Percentiles rank a stretch among this genome's conserved stretches.
phyloP scores from a whole-genome alignment of 2,888 invertebrate species.

The Cyclophora albipunctata region DNA sequence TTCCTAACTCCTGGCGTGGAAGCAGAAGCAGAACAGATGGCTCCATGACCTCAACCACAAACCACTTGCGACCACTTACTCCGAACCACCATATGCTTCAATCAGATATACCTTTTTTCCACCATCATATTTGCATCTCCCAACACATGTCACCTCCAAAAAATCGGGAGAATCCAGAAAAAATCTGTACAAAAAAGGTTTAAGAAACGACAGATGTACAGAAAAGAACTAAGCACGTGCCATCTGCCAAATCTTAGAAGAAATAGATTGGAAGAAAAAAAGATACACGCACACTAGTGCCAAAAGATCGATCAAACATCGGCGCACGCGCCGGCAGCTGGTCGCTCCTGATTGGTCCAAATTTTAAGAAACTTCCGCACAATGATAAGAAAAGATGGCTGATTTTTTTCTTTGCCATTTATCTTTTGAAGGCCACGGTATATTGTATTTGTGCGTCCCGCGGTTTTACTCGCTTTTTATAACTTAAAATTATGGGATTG shows the following conservation, averaged over 20 bases:
- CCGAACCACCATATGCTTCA: slow-evolving; percentile 63
- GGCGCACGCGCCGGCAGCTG: slow-evolving; percentile 70
- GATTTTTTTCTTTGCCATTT: slow-evolving; percentile 4
- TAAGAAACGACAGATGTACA: slow-evolving; percentile 67
- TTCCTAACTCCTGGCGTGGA: neutral
- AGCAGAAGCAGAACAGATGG: slow-evolving; percentile 53
- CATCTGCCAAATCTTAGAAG: slow-evolving; percentile 70
- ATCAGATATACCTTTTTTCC: slow-evolving; percentile 44
- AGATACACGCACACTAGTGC: slow-evolving; percentile 43
- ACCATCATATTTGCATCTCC: slow-evolving; percentile 67
- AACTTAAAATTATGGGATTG: too few relatives aligned
- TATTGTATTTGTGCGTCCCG: too few relatives aligned
- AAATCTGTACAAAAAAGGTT: slow-evolving; percentile 51
- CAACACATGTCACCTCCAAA: slow-evolving; percentile 58
- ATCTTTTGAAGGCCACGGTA: too few relatives aligned
- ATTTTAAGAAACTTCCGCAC: slow-evolving; percentile 64
- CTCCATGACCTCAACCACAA: slow-evolving; percentile 34
- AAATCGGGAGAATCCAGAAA: slow-evolving; percentile 38
- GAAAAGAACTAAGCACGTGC: slow-evolving; percentile 66
- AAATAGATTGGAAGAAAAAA: slow-evolving; percentile 49
- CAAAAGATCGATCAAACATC: slow-evolving; percentile 56
- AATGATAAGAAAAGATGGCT: slow-evolving; percentile 51
- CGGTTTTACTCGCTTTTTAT: neutral
- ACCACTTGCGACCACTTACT: slow-evolving; percentile 66
- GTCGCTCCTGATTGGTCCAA: slow-evolving; percentile 57